Base-by-base conservation (phyloP, 2,888 invertebrate species). In the Stenichneumon culpator region DNA sequence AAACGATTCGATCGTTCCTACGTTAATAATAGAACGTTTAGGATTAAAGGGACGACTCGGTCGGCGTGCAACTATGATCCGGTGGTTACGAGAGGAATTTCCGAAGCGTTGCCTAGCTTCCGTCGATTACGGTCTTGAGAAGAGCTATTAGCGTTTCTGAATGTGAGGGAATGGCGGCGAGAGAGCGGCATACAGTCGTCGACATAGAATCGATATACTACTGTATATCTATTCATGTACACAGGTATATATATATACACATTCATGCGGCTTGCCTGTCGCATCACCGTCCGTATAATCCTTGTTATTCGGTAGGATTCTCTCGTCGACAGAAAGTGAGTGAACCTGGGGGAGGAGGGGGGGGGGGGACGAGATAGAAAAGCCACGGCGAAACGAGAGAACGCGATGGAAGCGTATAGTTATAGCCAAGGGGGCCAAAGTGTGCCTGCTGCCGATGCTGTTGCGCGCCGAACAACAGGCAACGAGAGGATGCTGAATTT, bases 301-400 rank as follows among this genome's bases (percentile, higher is more conserved):
- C 89, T 88, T 88, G 88, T 90, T 90, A 90, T 89, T 90, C 87
- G 86, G 85, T 86, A 82, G 86, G 80, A 84, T 83, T 87, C 85
- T 81, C 84, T 80, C 84, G 89, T 90, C 87, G 89, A 86, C 87
- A 83, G 87, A 87, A 83, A 86, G 88, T 87, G 84, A 84, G 82
- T 85, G 86, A 86, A 86, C 82, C 73, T 86, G 52, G 74, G 39
- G 70, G 50, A 73, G 86, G 60, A 69, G 28, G 60, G 73, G 25
- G 52, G 79, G 50, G 54, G 60, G 69, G 86, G 52, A 73, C 28
- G 77, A 44, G 75, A 60, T 63, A 47, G 79, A 70, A 47, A 60
- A 47, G 70, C 57, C 39, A 44, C 16, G 63, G n/a, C 63, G 44
- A 16, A 72, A 63, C 44, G 78, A 57, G 39, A 67, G 57, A 80